These are phyloP conservation scores for Laodelphax striatellus DNA, from an alignment of 1,140 invertebrate genomes.

Conservation along the genomic window DNA sequence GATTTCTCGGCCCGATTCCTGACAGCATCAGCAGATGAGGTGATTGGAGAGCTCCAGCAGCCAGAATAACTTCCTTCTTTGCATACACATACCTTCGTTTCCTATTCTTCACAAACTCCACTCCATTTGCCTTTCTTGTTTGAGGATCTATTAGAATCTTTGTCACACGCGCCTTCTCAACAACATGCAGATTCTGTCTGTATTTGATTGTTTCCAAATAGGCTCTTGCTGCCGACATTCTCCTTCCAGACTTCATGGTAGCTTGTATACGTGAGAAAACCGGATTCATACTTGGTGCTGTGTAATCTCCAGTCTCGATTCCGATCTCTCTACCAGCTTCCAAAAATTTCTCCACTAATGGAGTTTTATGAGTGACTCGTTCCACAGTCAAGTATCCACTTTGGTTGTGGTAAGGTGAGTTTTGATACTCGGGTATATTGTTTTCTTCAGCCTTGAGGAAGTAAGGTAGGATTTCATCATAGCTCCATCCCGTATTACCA, in stretches of 20 bases:
- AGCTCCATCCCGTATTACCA: conserved; percentile 82
- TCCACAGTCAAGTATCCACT: conserved; percentile 56
- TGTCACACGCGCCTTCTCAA: conserved; percentile 49
- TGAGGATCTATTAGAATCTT: conserved; percentile 51
- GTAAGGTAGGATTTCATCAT: conserved; percentile 65
- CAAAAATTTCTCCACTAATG: conserved; percentile 36
- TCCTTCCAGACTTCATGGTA: conserved; percentile 46
- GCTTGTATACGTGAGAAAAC: conserved; percentile 51
- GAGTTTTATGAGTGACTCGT: conserved; percentile 45
- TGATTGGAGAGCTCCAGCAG: conserved; percentile 53
- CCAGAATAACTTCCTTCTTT: conserved; percentile 52
- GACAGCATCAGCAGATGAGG: conserved; percentile 61
- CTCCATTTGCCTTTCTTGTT: conserved; percentile 46
- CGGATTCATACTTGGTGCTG: conserved; percentile 37
- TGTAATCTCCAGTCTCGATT: conserved; percentile 39
- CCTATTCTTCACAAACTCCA: conserved; percentile 47
- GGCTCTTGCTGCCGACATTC: conserved; percentile 49
- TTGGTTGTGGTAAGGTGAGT: conserved; percentile 48
- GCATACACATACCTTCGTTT: conserved; percentile 34
- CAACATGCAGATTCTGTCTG: conserved; percentile 56
- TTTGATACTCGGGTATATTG: conserved; percentile 27
- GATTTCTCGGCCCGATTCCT: conserved; percentile 55
- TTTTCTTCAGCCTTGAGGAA: conserved; percentile 70
- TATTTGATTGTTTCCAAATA: conserved; percentile 40
- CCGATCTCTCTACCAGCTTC: conserved; percentile 42